Conservation (phyloP, 2,888 invertebrate genomes). For the Apodemia zela region DNA sequence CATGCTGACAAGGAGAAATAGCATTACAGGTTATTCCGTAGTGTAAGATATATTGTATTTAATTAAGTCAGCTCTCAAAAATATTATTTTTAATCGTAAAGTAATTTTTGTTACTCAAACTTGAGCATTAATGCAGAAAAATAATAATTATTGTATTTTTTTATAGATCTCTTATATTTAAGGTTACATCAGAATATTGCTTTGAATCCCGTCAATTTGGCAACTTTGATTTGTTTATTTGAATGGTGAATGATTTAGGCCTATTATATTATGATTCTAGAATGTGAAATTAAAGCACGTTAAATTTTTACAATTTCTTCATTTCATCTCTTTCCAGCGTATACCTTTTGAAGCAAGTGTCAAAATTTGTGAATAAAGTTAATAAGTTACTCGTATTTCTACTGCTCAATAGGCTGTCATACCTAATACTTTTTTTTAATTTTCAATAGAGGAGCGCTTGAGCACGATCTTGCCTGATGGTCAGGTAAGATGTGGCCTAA, state of each 20-base stretch:
- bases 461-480: too few species aligned
- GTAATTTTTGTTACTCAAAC: not conserved
- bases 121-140: not conserved
- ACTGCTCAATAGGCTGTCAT: too few species aligned
- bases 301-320: not conserved
- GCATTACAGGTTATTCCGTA: slow-evolving; percentile 23
- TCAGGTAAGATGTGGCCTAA: too few species aligned
- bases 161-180: slow-evolving; percentile 29
- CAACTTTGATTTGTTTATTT: not conserved
- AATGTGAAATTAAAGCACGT: not conserved
- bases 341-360: too few species aligned
- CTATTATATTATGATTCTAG: slow-evolving; percentile 6
- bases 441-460: too few species aligned
- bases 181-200: slow-evolving; percentile 28
- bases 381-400: too few species aligned
- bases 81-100: slow-evolving; percentile 9
- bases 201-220: not conserved
- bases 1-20: slow-evolving; percentile 43
- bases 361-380: too few species aligned
- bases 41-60: slow-evolving; percentile 13
- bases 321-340: not conserved
- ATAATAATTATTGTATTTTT: slow-evolving; percentile 2
- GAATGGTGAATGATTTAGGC: slow-evolving; percentile 6
- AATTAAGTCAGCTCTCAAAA: slow-evolving; percentile 16
- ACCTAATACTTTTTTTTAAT: too few species aligned